Percentiles rank a stretch among this genome's conserved stretches.
Conservation (phyloP, 2,888 invertebrate species). For the Protodeltote pygarga region DNA sequence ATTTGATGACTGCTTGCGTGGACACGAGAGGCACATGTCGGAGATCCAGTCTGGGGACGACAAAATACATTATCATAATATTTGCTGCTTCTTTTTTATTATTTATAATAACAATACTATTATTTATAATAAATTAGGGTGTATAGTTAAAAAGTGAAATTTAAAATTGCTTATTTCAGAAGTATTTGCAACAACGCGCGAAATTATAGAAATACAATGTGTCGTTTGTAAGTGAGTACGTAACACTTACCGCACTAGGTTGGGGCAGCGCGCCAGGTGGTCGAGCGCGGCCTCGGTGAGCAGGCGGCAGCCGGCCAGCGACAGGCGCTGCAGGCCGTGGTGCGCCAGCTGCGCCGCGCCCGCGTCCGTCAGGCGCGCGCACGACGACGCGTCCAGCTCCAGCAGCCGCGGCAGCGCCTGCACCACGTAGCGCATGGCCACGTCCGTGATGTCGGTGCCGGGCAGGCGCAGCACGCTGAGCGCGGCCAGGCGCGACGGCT, state of each 20-base stretch:
- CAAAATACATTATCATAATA: neutral
- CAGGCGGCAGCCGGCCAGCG: conserved; percentile 93
- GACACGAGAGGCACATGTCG: conserved; percentile 93
- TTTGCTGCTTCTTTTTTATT: too few species aligned
- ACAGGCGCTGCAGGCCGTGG: conserved; percentile 91
- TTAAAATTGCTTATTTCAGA: too few species aligned
- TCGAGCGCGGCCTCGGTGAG: conserved; percentile 94
- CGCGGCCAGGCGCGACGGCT: conserved; percentile 88
- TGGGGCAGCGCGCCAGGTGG: conserved; percentile 92
- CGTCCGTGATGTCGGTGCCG: conserved; percentile 96
- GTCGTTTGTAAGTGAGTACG: neutral
- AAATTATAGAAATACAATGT: neutral
- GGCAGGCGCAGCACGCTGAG: conserved; percentile 92
- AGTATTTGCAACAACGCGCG: too few species aligned
- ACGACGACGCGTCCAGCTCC: conserved; percentile 93
- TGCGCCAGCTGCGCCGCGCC: conserved; percentile 95
- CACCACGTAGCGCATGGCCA: conserved; percentile 88
- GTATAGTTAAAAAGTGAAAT: too few species aligned
- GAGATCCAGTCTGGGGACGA: conserved; percentile 89
- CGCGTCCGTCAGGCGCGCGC: conserved; percentile 95
- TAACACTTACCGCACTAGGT: conserved; percentile 82
- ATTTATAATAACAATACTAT: too few species aligned
- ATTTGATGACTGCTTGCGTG: conserved; percentile 93
- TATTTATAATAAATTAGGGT: too few species aligned
- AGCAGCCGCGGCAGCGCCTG: conserved; percentile 91